Percentiles rank a stretch among this genome's conserved stretches.
Evolutionary conservation across 2,888 invertebrate species (phyloP).

Genomic region (Zygothrica quintamaculata): DNA sequence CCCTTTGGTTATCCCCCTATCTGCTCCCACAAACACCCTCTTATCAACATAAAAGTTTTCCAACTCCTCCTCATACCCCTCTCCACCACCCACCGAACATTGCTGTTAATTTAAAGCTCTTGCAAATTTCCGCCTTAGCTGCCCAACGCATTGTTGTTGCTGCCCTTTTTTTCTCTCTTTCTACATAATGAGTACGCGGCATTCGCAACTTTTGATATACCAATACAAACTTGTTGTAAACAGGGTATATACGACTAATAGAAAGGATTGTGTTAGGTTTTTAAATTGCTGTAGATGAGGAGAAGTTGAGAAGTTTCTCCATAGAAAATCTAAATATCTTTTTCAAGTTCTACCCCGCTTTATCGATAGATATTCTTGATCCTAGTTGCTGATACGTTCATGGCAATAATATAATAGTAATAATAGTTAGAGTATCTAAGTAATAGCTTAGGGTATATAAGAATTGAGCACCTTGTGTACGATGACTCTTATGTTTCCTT

Average conservation of each 20-base stretch:
- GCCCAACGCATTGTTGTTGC: conserved; percentile 47
- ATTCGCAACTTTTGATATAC: conserved; percentile 21
- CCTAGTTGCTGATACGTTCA: too few relatives aligned
- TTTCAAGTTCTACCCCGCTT: too few relatives aligned
- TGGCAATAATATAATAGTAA: too few relatives aligned
- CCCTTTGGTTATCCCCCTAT: neutral
- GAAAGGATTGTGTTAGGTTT: too few relatives aligned
- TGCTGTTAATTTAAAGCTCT: conserved; percentile 74
- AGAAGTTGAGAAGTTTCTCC: too few relatives aligned
- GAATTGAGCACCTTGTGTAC: conserved; percentile 4
- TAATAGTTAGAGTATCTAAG: too few relatives aligned
- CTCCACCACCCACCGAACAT: conserved; percentile 19
- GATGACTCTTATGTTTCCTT: too few relatives aligned
- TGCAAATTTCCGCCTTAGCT: conserved; percentile 70
- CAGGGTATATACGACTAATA: neutral
- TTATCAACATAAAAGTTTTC: neutral
- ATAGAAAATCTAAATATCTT: too few relatives aligned
- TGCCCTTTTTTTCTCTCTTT: too few relatives aligned
- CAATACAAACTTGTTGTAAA: neutral
- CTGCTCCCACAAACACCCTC: neutral
- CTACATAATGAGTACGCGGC: conserved; percentile 59
- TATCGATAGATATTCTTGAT: too few relatives aligned
- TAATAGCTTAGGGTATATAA: conserved; percentile 6
- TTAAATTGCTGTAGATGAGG: too few relatives aligned
- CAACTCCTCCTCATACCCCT: neutral